These are phyloP conservation scores for Cyphomyrus discorhynchus DNA, from an alignment of 2,113 vertebrate species.

Conservation along the genomic window DNA sequence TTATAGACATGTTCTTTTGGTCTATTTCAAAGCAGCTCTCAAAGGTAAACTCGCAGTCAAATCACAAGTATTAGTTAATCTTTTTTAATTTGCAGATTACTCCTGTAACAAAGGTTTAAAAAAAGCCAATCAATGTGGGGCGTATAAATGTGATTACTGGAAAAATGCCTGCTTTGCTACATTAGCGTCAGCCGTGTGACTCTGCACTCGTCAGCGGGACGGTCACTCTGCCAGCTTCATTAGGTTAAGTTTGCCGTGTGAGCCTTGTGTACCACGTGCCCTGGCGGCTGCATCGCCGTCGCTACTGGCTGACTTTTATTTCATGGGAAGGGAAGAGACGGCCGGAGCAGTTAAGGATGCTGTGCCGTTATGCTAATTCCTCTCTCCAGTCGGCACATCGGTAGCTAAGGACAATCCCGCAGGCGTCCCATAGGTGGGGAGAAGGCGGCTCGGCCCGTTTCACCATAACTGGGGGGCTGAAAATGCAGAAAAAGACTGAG, in stretches of 20 bases:
- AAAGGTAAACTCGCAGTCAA: background rate
- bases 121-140: background rate
- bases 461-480: background rate
- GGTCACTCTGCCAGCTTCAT: background rate
- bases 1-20: too few species aligned
- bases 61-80: slow-evolving; percentile 3
- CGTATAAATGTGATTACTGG: slow-evolving; percentile 1
- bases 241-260: background rate
- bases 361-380: background rate
- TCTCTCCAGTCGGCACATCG: background rate
- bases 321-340: background rate
- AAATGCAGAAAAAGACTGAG: background rate
- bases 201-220: background rate
- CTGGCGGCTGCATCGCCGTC: background rate
- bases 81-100: slow-evolving; percentile 3
- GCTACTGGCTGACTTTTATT: background rate
- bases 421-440: background rate
- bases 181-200: background rate
- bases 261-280: too few species aligned
- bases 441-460: background rate
- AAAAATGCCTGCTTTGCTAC: background rate
- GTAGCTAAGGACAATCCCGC: background rate
- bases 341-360: background rate
- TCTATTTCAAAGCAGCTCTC: background rate
- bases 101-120: background rate